Evolutionary conservation across 1,140 invertebrate species (phyloP), one percentile per base, ranked within the genome.

Genomic region (Idris sp.): DNA sequence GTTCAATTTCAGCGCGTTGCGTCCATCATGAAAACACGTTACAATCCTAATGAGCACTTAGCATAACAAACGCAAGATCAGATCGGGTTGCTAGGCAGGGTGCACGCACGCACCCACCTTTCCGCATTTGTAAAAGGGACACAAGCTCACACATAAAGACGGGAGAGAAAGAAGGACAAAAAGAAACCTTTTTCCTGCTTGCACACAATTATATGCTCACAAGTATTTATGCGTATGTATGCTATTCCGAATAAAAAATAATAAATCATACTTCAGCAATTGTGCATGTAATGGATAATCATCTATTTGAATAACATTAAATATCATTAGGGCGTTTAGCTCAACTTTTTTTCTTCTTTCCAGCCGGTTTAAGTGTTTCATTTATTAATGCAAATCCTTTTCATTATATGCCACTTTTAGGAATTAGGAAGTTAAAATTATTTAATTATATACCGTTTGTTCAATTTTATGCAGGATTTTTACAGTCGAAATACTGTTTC

Each of bases 21-120:
- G 73, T 67, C 76, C 77, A 71, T 76, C 65, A 67, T 79, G 80
- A 77, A 80, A 85, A 84, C 80, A 80, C 80, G 80, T 85, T 83
- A 81, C 81, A 81, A 86, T 85, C 83, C 83, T 86, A 86, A 86
- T 80, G 84, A 86, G 84, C 83, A 82, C 82, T 86, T 86, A 84
- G 79, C 83, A 84, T 85, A 85, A 86, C 84, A 85, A 86, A 85
- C 84, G 81, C 76, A 78, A 82, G 82, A 84, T 84, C 82, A 75
- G 77, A 85, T 84, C 83, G 72, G 69, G 78, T 83, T 82, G 77
- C 79, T 76, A 78, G 69, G 74, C 74, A 71, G 73, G 67, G 72
- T 76, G 68, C 69, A 76, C 67, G 74, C 64, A 64, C 67, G 43
- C 43, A 59, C 58, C 46, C 44, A 62, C 59, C 51, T 56, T 61